Evolutionary conservation across 2,888 invertebrate species (phyloP), one percentile per base, ranked within the genome.

Genomic region (Ditula angustiorana): DNA sequence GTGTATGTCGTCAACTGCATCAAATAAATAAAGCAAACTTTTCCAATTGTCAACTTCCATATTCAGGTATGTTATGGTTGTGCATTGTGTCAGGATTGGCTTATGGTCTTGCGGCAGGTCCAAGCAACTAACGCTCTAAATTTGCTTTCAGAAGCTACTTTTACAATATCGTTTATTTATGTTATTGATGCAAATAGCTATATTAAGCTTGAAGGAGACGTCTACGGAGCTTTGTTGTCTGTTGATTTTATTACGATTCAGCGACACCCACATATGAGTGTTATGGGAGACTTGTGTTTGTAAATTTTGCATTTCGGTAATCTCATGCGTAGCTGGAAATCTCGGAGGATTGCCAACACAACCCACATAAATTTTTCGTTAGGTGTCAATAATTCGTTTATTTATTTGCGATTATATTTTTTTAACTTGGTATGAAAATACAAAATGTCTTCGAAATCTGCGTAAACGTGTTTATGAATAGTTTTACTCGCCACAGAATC

Each of bases 341-440:
- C 68, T 75, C 69, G 76, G 73, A 72, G 49, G n/a, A 58, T 57
- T 73, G 76, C 76, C 75, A 75, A 71, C 56, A 37, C 66, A 35
- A 64, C 69, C 68, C 63, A 67, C 65, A 55, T 41, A 23, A 35
- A 47, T 37, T 37, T 62, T 50, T 50, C 28, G 49, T 28, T 28
- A 10, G 28, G 66, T 69, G 67, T 72, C 69, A 67, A 69, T 70
- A 63, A 57, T 63, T 52, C 56, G 64, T 56, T 53, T 5, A 2
- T 35, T 7, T 24, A 24, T n/a, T n/a, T n/a, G n/a, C n/a, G 2
- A 3, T 23, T 35, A 8, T 23, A 53, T 3, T 11, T 24, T 26
- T 23, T 46, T n/a, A 46, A 2, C 11, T 10, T 23, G 11, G 21
- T 7, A 21, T n/a, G 1, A 46, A 46, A n/a, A 5, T 44, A 8